These are phyloP conservation scores for Iguana delicatissima DNA, from an alignment of 2,797 vertebrate species.

Conservation along the genomic window DNA sequence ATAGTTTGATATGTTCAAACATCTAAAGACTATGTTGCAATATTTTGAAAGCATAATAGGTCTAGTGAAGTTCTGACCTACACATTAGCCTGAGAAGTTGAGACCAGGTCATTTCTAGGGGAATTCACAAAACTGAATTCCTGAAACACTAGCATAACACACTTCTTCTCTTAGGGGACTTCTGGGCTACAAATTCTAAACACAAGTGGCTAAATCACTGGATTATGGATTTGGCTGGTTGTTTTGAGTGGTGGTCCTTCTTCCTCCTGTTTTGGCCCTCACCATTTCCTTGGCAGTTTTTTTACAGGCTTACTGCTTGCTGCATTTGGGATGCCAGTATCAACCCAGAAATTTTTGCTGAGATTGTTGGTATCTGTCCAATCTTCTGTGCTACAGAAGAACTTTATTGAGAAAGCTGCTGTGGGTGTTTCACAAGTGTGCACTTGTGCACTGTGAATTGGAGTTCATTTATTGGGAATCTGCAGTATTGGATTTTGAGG, in stretches of 20 bases:
- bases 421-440: too few relatives aligned
- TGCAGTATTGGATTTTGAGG: too few relatives aligned
- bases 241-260: not conserved
- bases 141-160: too few relatives aligned
- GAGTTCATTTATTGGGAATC: too few relatives aligned
- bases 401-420: too few relatives aligned
- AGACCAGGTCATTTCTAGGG: too few relatives aligned
- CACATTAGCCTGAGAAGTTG: too few relatives aligned
- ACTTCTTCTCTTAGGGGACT: too few relatives aligned
- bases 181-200: not conserved
- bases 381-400: not conserved
- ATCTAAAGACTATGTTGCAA: not conserved
- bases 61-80: not conserved
- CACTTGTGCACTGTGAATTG: not conserved
- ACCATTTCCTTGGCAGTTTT: not conserved
- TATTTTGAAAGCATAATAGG: not conserved
- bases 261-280: not conserved
- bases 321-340: not conserved
- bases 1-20: not conserved
- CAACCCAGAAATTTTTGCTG: not conserved
- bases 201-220: not conserved
- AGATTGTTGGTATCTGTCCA: too few relatives aligned
- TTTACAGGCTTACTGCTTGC: not conserved
- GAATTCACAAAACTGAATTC: too few relatives aligned
- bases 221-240: not conserved